Conservation (phyloP, 2,888 invertebrate genomes). For the Chrysolina haemoptera region DNA sequence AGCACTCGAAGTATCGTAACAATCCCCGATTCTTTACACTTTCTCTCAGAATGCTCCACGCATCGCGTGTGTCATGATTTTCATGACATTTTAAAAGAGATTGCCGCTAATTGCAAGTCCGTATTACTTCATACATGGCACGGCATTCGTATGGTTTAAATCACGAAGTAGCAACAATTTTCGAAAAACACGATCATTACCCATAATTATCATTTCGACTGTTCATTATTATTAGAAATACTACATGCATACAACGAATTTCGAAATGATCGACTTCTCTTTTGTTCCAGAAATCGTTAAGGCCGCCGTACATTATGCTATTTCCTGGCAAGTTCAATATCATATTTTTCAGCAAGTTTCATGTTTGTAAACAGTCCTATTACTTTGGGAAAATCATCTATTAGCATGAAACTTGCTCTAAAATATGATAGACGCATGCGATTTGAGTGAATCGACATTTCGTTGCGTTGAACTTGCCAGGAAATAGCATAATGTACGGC, state of each 20-base stretch:
- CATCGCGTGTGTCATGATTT: constrained; percentile 2
- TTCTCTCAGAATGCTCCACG: not conserved
- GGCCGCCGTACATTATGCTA: too few relatives aligned
- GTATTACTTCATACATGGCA: constrained; percentile 6
- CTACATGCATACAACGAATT: constrained; percentile 1
- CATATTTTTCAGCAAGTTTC: too few relatives aligned
- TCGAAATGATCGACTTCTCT: not conserved
- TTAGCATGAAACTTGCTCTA: too few relatives aligned
- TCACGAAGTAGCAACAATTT: not conserved
- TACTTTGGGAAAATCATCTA: too few relatives aligned
- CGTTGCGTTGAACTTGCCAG: too few relatives aligned
- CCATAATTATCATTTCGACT: not conserved
- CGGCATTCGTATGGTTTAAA: not conserved
- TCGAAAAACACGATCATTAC: not conserved
- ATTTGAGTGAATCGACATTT: too few relatives aligned
- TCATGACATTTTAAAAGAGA: constrained; percentile 13
- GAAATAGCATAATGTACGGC: too few relatives aligned
- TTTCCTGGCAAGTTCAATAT: too few relatives aligned
- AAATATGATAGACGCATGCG: too few relatives aligned
- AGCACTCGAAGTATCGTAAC: constrained; percentile 16
- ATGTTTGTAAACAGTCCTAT: too few relatives aligned
- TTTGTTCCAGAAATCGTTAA: not conserved
- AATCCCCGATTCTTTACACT: not conserved
- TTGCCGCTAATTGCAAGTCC: not conserved
- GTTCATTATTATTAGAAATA: constrained; percentile 18